These are phyloP conservation scores for Fulmarus glacialis DNA, from an alignment of 2,113 vertebrate species.

Conservation along the genomic window DNA sequence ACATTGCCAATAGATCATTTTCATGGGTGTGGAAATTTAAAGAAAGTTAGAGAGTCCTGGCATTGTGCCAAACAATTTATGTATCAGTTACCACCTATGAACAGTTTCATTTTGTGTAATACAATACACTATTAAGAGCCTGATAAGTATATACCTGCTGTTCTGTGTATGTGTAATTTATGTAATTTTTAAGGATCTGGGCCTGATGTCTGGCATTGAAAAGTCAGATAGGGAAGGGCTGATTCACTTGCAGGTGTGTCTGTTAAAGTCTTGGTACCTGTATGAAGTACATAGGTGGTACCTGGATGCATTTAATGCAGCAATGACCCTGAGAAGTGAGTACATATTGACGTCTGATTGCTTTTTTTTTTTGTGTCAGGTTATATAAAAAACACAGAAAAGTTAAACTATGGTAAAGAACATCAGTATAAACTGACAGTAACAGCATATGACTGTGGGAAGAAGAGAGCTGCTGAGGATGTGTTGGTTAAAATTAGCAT, in stretches of 20 bases:
- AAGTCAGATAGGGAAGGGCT: neutral
- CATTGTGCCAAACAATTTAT: neutral
- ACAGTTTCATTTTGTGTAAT: neutral
- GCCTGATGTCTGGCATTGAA: neutral
- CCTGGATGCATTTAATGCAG: neutral
- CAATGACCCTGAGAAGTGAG: neutral
- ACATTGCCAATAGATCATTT: neutral
- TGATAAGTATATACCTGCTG: neutral
- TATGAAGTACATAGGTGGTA: neutral
- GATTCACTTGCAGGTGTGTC: neutral
- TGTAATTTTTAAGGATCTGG: neutral
- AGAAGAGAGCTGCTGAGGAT: conserved; percentile 92
- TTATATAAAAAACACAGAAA: conserved; percentile 95
- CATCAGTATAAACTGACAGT: conserved; percentile 94
- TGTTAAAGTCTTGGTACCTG: neutral
- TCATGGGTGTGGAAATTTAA: neutral
- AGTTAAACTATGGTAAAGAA: conserved; percentile 91
- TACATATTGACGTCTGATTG: neutral
- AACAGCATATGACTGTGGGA: conserved; percentile 96
- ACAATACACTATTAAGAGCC: fast-evolving
- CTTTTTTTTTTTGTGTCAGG: conserved; percentile 70
- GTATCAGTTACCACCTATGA: neutral
- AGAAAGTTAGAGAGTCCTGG: neutral
- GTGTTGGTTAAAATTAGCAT: conserved; percentile 94
- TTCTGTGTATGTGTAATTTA: neutral